Base-by-base conservation (phyloP, 23 tunicate species). In the Clavelina lepadiformis region DNA sequence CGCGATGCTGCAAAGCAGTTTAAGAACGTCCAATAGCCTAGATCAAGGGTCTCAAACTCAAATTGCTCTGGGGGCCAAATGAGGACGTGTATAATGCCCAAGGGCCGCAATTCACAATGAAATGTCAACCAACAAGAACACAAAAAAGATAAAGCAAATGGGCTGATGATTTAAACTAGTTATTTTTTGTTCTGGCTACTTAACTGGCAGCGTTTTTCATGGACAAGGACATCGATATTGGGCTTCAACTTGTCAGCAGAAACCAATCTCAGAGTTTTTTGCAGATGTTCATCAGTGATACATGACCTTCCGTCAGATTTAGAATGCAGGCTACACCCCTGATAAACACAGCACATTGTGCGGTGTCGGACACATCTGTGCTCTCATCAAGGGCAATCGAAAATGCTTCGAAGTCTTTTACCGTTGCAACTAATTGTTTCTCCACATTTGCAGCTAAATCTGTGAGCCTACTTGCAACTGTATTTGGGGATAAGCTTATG, bases 341-440 rank as follows among this genome's bases (percentile, higher is more conserved):
- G 55, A 78, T 68, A 37, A 78, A 68, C 41, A 68, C 83, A 78
- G 83, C 83, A 68, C 75, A 78, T 13, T 61, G 46, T n/a, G 82
- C 56, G 45, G 58, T 68, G 46, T 78, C 83, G 19, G 75, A 38
- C 46, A 54, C 63, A 57, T 57, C 67, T 56, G 83, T 68, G 83
- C 83, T 75, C 63, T 75, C 60, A 50, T 75, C 59, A 35, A 51
- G 50, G 36, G 63, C 56, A 34, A 64, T 29, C n/a, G 63, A 46
- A 44, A 30, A 31, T 65, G 73, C 62, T 50, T 75, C 47, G 73
- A 44, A 56, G 24, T 63, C 57, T 41, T 66, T 66, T n/a, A 51
- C 41, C 36, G 52, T 28, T 26, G 5, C 58, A 51, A 21, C 18
- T 18, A 49, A 32, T 32, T 66, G 60, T 32, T 37, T 41, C 7